These are phyloP conservation scores for Drosophila demipolita DNA, from an alignment of 2,888 invertebrate genomes.

Conservation along the genomic window DNA sequence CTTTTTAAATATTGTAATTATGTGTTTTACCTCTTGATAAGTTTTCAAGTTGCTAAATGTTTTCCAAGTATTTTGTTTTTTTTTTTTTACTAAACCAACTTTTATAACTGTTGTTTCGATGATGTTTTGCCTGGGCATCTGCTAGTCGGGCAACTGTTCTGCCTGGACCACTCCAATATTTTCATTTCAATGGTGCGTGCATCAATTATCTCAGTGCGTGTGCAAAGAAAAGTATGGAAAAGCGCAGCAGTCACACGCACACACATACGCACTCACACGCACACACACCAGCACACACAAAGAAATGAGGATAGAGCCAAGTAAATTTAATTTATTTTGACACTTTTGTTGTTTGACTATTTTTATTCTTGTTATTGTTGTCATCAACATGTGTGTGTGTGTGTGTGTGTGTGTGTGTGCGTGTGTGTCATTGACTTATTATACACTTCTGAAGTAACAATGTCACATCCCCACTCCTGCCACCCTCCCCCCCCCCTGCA, in stretches of 20 bases:
- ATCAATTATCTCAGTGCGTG: constrained; percentile 72
- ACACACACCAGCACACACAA: constrained; percentile 5
- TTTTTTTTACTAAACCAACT: not conserved
- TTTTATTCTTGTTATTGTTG: constrained; percentile 47
- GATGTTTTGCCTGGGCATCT: not conserved
- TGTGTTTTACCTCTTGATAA: too few species aligned
- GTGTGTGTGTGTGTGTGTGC: constrained; percentile 29
- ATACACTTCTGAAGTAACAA: constrained; percentile 36
- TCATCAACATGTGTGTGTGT: constrained; percentile 26
- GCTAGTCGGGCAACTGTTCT: not conserved
- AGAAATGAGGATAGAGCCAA: constrained; percentile 58
- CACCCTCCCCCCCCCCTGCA: not conserved
- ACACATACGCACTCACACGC: constrained; percentile 2
- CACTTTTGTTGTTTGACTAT: constrained; percentile 71
- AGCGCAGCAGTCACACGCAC: constrained; percentile 50
- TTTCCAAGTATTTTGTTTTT: not conserved
- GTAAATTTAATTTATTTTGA: constrained; percentile 78
- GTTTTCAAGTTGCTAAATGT: not conserved
- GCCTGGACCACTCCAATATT: not conserved
- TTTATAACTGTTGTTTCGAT: not conserved
- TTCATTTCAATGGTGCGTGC: constrained; percentile 49
- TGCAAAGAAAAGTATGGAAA: constrained; percentile 60
- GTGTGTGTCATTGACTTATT: constrained; percentile 55
- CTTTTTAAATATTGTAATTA: not conserved
- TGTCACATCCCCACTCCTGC: not conserved